Evolutionary conservation across 1,140 invertebrate genomes (phyloP).

Genomic region (Scaptomyza graminum): DNA sequence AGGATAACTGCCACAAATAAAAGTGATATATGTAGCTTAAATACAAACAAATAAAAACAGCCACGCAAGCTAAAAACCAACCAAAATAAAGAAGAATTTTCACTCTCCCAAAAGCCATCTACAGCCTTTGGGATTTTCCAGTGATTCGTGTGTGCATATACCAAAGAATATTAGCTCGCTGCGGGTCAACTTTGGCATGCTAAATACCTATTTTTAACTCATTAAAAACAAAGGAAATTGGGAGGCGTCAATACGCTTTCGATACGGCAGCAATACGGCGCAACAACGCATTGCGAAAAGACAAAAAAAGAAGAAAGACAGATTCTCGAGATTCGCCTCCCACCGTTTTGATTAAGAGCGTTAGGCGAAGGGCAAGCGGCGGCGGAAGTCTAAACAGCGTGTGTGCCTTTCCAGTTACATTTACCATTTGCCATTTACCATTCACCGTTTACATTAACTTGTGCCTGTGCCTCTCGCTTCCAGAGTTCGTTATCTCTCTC

Average conservation of each 20-base stretch:
- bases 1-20: conserved; percentile 6
- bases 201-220: conserved; percentile 77
- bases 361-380: conserved; percentile 10
- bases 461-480: conserved; percentile 46
- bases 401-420: conserved; percentile 53
- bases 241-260: conserved; percentile 49
- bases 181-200: conserved; percentile 59
- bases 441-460: conserved; percentile 49
- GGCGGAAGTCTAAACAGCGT: conserved; percentile 24
- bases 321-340: conserved; percentile 14
- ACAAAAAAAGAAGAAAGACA: conserved; percentile 14
- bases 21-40: conserved; percentile 17
- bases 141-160: conserved; percentile 60
- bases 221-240: conserved; percentile 32
- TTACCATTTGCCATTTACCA: conserved; percentile 53
- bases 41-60: conserved; percentile 10
- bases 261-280: conserved; percentile 38
- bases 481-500: conserved; percentile 48
- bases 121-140: conserved; percentile 56
- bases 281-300: conserved; percentile 25
- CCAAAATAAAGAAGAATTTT: conserved; percentile 24
- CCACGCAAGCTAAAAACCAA: conserved; percentile 30
- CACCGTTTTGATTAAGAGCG: neutral
- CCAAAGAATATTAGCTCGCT: conserved; percentile 54
- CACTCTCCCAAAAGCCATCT: conserved; percentile 12